Percentiles rank a stretch among this genome's conserved stretches.
phyloP scores from a whole-genome alignment of 2,113 vertebrate genomes.

The Aythya baeri region DNA sequence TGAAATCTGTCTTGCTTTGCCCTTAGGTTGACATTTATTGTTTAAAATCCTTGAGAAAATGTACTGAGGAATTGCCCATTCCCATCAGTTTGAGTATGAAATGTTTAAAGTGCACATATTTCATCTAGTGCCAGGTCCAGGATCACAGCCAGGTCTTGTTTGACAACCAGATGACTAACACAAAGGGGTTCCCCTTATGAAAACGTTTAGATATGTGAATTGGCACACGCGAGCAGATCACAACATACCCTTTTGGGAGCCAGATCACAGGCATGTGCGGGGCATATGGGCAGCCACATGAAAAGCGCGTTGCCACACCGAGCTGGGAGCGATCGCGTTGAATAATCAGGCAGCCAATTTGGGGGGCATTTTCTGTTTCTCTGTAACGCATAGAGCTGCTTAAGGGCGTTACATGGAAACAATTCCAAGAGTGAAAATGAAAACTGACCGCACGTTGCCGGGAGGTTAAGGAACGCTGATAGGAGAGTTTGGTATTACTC shows the following conservation, averaged over 20 bases:
- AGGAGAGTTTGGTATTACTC: background rate
- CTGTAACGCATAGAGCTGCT: background rate
- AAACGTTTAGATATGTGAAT: constrained; percentile 32
- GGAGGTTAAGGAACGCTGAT: background rate
- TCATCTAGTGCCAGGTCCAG: constrained; percentile 66
- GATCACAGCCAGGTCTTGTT: constrained; percentile 41
- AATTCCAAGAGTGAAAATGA: background rate
- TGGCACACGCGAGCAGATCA: constrained; percentile 10
- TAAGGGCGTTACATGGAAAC: background rate
- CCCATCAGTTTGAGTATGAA: constrained; percentile 31
- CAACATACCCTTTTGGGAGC: constrained; percentile 5
- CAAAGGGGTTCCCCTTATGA: constrained; percentile 55
- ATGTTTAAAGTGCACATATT: constrained; percentile 61
- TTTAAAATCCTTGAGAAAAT: constrained; percentile 54
- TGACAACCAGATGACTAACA: constrained; percentile 77
- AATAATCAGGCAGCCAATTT: background rate
- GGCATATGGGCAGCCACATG: constrained; percentile 19
- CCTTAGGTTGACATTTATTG: constrained; percentile 55
- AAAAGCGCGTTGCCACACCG: rapidly evolving
- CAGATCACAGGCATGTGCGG: background rate
- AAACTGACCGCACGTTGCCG: background rate
- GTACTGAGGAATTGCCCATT: constrained; percentile 41
- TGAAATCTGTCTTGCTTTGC: background rate
- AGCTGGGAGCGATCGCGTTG: background rate
- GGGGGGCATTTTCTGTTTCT: background rate